Base-by-base conservation (phyloP, 2,888 invertebrate species). In the Lypha dubia region DNA sequence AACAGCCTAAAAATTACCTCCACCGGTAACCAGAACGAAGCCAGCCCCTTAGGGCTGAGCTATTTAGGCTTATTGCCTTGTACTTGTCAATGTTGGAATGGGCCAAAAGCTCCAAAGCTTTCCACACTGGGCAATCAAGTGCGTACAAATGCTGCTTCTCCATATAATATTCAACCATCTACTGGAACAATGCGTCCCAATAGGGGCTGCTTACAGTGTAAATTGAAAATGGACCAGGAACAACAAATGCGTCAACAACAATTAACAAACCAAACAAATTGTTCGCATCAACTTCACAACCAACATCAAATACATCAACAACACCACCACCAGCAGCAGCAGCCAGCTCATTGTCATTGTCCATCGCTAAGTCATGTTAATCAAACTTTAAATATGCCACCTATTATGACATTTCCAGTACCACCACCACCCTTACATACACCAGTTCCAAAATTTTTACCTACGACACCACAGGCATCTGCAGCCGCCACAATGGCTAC, bases 51-150 rank as follows among this genome's bases (percentile, higher is more conserved):
- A 85, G 88, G 91, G 88, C 90, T 92, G 86, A 89, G 91, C 89
- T 89, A 91, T 51, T 89, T 92, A 87, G 91, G 90, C 86, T 87
- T 91, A 79, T 84, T 91, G 88, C 91, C 92, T 44, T 92, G 91
- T 86, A 88, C 91, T 22, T 84, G 92, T 80, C 91, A 90, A 86
- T 92, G 92, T 88, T 91, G 88, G 87, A 87, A 86, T 38, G 83
- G 85, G 0, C 88, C 90, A 32, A 92, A 92, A 87, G 89, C 90
- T 67, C 88, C 90, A 38, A 91, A 90, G 81, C 74, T 89, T 79
- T 84, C 89, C 41, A 80, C 88, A 76, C 65, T 86, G 63, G 63
- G 79, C 32, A 86, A 84, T 38, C 79, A 86, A 58, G 86, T 88
- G 15, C 89, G 91, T 7, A 53, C 85, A 15, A 87, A 83, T 46